These are phyloP conservation scores for Diglossa brunneiventris DNA, from an alignment of 2,113 vertebrate species.

Conservation along the genomic window DNA sequence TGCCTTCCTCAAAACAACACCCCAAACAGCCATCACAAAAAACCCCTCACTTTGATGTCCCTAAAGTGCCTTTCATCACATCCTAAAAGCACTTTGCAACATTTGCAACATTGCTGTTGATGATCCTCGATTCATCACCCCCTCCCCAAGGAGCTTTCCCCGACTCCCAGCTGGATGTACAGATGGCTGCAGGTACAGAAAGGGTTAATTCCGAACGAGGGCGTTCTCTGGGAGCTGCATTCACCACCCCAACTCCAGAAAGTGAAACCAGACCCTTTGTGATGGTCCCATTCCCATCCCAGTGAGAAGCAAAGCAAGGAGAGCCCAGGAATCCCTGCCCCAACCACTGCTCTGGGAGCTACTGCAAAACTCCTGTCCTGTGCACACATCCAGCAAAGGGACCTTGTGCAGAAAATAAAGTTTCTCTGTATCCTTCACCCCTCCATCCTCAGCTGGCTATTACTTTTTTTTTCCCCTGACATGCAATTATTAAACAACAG, in stretches of 20 bases:
- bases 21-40: background rate
- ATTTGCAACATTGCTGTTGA: slow-evolving; percentile 56
- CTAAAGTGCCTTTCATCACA: slow-evolving; percentile 66
- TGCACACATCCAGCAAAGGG: background rate
- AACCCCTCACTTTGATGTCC: background rate
- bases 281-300: background rate
- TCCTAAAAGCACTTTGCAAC: slow-evolving; percentile 45
- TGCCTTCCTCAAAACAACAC: background rate
- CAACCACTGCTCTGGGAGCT: background rate
- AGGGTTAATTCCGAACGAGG: background rate
- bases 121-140: background rate
- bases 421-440: slow-evolving; percentile 29
- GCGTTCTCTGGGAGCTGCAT: background rate
- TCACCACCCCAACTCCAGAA: background rate
- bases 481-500: slow-evolving; percentile 1
- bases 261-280: background rate
- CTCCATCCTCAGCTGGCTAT: background rate
- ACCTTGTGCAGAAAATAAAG: slow-evolving; percentile 8
- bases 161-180: background rate
- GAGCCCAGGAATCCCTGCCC: background rate
- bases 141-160: background rate
- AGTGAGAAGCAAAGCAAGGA: background rate
- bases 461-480: background rate
- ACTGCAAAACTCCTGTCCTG: background rate
- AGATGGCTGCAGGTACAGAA: background rate